Evolutionary conservation across 2,113 vertebrate species (phyloP), one percentile per base, ranked within the genome.

Genomic region (Cyphomyrus plagiostoma): DNA sequence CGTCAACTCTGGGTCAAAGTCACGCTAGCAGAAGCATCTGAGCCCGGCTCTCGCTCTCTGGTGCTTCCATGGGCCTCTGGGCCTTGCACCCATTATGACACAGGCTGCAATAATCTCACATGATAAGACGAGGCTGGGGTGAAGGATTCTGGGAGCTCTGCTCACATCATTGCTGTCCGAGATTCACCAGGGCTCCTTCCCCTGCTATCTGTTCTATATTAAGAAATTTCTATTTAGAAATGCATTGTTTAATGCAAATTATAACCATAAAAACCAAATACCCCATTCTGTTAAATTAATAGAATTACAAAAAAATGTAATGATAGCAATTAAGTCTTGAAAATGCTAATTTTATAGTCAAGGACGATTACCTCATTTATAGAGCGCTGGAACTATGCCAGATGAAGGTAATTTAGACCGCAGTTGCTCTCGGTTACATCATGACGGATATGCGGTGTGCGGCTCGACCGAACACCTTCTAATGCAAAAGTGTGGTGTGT

Each of bases 311-410:
- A 96, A 96, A 97, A 97, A 99, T 98, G 97, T 99, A 99, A 99
- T 99, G 98, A 99, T 98, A 96, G 97, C 98, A 99, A 99, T 99
- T 99, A 99, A 99, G 97, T 99, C 97, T 98, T 98, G 97, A 99
- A 99, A 98, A 99, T 99, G 98, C 98, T 97, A 99, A 99, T 99
- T 98, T 99, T 99, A 99, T 99, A 99, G 98, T 99, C 98, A 99
- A 99, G 98, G 98, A 98, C 98, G 97, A 99, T 99, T 99, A 99
- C 97, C 97, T 99, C 98, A 99, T 99, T 99, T 99, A 98, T 98
- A 97, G 98, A 97, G 96, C 96, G 96, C 96, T 99, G 98, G 98
- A 98, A 97, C 97, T 96, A 96, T 97, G 98, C 98, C 98, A 99
- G 98, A 97, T 92, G 96, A 97, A 98, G 97, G 98, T 98, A 99